These are phyloP conservation scores for Drosophila punjabiensis DNA, from an alignment of 1,140 invertebrate genomes.

Conservation along the genomic window DNA sequence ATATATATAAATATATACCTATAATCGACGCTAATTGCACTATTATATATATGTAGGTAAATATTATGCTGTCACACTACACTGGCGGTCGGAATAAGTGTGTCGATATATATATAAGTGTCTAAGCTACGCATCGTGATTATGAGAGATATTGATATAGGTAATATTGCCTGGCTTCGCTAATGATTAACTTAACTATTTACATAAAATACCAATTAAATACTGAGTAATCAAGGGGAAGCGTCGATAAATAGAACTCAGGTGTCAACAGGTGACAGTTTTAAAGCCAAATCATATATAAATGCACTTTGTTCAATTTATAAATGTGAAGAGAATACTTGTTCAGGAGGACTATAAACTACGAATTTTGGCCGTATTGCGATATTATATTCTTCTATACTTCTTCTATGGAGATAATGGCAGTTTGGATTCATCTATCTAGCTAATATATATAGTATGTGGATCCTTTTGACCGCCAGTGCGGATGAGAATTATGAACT, in stretches of 20 bases:
- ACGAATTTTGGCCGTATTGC: constrained; percentile 46
- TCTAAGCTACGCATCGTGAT: constrained; percentile 13
- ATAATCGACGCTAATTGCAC: constrained; percentile 78
- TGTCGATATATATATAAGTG: constrained; percentile 22
- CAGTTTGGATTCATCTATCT: constrained; percentile 54
- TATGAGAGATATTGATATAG: constrained; percentile 23
- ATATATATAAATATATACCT: constrained; percentile 35
- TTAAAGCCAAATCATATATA: constrained; percentile 25
- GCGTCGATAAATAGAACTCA: constrained; percentile 12
- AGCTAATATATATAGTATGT: constrained; percentile 30
- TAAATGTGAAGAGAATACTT: constrained; percentile 35
- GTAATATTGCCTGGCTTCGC: constrained; percentile 48
- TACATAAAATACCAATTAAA: constrained; percentile 53
- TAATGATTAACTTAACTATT: constrained; percentile 51
- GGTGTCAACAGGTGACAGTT: background rate
- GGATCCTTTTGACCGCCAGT: constrained; percentile 35
- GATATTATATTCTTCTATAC: constrained; percentile 29
- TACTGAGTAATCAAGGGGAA: constrained; percentile 47
- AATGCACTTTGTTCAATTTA: constrained; percentile 25
- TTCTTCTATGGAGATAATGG: constrained; percentile 45
- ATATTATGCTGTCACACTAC: constrained; percentile 40
- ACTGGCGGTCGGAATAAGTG: constrained; percentile 51
- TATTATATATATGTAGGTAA: constrained; percentile 46
- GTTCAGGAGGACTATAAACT: constrained; percentile 27
- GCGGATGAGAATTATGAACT: constrained; percentile 33